Conservation (phyloP, 2,113 vertebrate genomes). For the Carettochelys insculpta region DNA sequence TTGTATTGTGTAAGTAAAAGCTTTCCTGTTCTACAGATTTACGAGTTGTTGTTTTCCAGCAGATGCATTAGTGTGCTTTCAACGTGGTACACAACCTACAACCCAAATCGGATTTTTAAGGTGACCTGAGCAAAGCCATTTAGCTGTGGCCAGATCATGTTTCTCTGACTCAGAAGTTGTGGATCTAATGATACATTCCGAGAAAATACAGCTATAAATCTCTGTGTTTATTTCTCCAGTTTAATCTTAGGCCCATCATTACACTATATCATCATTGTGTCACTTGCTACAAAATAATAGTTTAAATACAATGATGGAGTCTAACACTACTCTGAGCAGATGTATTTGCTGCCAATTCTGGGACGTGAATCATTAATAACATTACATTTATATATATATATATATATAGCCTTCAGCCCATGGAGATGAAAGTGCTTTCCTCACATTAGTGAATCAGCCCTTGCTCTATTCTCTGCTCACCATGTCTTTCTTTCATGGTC, state of each 20-base stretch:
- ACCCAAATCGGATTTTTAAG: slow-evolving; percentile 46
- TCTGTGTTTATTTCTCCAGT: background rate
- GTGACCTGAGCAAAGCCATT: slow-evolving; percentile 37
- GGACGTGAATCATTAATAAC: slow-evolving; percentile 40
- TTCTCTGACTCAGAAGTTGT: slow-evolving; percentile 45
- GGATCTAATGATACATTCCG: slow-evolving; percentile 7
- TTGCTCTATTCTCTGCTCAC: background rate
- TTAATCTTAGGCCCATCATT: background rate
- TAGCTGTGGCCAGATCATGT: slow-evolving; percentile 12
- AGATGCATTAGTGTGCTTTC: slow-evolving; percentile 10
- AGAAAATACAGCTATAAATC: slow-evolving; percentile 35
- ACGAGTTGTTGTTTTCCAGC: slow-evolving; percentile 29
- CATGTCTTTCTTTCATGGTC: background rate
- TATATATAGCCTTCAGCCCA: no score
- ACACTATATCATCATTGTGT: background rate
- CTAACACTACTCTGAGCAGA: background rate
- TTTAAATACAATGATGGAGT: background rate
- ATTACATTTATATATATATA: background rate
- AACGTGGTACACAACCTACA: slow-evolving; percentile 20
- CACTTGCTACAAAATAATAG: background rate
- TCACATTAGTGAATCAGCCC: slow-evolving; percentile 21
- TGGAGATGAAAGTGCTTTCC: slow-evolving; percentile 10
- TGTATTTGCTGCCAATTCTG: slow-evolving; percentile 5
- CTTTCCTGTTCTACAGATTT: slow-evolving; percentile 41
- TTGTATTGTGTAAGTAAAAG: slow-evolving; percentile 27